These are phyloP conservation scores for Gavialis gangeticus DNA, from an alignment of 2,113 vertebrate genomes.

Conservation along the genomic window DNA sequence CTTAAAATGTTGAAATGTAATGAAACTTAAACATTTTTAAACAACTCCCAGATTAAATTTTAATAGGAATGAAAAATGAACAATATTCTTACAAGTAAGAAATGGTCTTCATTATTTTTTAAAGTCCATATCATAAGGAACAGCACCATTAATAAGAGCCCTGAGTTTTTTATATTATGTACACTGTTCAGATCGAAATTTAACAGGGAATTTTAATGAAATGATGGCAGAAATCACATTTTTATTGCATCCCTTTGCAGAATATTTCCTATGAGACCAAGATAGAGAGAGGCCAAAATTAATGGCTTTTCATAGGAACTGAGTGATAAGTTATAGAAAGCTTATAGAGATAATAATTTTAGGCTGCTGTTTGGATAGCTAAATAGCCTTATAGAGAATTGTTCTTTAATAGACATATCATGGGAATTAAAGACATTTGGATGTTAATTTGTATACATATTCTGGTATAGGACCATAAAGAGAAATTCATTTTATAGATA, in stretches of 20 bases:
- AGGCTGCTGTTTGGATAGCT: slow-evolving; percentile 66
- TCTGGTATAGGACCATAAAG: slow-evolving; percentile 51
- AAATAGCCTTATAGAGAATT: slow-evolving; percentile 66
- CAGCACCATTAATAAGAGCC: slow-evolving; percentile 67
- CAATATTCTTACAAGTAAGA: slow-evolving; percentile 68
- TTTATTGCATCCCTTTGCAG: slow-evolving; percentile 77
- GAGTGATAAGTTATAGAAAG: slow-evolving; percentile 72
- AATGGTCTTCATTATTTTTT: slow-evolving; percentile 75
- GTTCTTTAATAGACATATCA: slow-evolving; percentile 69
- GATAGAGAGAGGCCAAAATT: slow-evolving; percentile 66
- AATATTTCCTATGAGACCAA: slow-evolving; percentile 69
- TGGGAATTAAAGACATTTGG: slow-evolving; percentile 70
- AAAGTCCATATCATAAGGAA: slow-evolving; percentile 71
- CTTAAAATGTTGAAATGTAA: slow-evolving; percentile 67
- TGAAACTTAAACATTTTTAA: slow-evolving; percentile 76
- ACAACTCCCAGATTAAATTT: slow-evolving; percentile 73
- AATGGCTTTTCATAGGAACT: slow-evolving; percentile 69
- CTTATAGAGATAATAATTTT: slow-evolving; percentile 60
- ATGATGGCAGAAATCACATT: slow-evolving; percentile 76
- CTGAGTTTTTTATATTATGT: slow-evolving; percentile 70
- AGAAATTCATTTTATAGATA: slow-evolving; percentile 50
- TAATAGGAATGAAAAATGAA: slow-evolving; percentile 75
- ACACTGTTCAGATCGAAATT: slow-evolving; percentile 71
- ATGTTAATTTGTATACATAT: slow-evolving; percentile 71
- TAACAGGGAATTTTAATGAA: slow-evolving; percentile 75